Conservation (phyloP, 37 sponge, comb jelly and placozoan species). For the Tethya wilhelma region DNA sequence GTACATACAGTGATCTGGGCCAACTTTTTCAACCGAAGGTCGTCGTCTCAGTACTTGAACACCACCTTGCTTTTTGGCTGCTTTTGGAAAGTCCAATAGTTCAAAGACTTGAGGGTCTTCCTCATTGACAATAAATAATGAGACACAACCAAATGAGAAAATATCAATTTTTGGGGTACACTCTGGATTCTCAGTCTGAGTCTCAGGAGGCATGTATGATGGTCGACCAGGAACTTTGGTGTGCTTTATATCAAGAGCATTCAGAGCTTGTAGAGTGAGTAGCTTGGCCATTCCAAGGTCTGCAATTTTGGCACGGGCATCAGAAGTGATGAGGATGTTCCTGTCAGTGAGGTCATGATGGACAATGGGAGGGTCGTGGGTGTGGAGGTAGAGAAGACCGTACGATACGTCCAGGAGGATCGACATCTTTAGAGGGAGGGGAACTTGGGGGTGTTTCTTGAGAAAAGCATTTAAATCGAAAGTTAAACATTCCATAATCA, state of each 20-base stretch:
- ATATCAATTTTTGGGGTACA: not conserved
- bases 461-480: not conserved
- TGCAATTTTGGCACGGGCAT: slow-evolving; percentile 21
- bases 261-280: not conserved
- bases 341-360: slow-evolving; percentile 9
- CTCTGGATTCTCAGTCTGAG: not conserved
- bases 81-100: no score
- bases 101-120: not conserved
- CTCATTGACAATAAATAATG: no score
- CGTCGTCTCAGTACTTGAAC: no score
- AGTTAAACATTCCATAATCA: slow-evolving; percentile 8
- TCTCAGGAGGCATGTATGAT: no score
- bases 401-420: slow-evolving; percentile 32
- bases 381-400: slow-evolving; percentile 30
- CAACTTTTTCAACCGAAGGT: not conserved
- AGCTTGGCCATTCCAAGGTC: slow-evolving; percentile 26
- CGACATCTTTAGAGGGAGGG: slow-evolving; percentile 20
- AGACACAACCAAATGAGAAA: no score
- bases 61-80: no score
- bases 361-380: slow-evolving; percentile 6
- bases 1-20: no score
- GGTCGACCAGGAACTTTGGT: not conserved
- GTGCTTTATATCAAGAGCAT: not conserved
- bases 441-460: not conserved
- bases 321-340: slow-evolving; percentile 3